Evolutionary conservation across 2,888 invertebrate species (phyloP).

Genomic region (Platycnemis pennipes): DNA sequence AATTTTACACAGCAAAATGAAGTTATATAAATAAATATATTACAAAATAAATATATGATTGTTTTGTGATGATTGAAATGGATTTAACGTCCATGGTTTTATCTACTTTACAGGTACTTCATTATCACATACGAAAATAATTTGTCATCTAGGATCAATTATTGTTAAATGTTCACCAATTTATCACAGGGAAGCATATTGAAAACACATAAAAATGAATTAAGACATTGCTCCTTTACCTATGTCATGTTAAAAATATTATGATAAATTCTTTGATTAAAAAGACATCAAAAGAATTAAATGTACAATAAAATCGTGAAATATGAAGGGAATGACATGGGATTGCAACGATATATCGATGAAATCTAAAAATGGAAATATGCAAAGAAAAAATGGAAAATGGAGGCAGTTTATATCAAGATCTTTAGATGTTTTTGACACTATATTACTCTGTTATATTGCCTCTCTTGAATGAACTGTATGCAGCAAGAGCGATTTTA

Average conservation of each 20-base stretch:
- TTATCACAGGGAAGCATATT: background rate
- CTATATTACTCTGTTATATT: background rate
- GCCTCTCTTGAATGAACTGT: background rate
- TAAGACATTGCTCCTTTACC: background rate
- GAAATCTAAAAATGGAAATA: background rate
- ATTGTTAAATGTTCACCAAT: background rate
- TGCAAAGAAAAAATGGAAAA: too few relatives aligned
- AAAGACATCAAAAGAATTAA: background rate
- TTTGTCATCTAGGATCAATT: background rate
- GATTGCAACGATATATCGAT: background rate
- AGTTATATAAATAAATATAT: background rate
- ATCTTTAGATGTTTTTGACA: background rate
- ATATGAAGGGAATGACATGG: background rate
- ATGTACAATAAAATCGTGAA: background rate
- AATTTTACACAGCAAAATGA: background rate
- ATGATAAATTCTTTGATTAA: background rate
- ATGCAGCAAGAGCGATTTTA: background rate
- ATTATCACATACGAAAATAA: background rate
- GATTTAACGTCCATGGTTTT: background rate
- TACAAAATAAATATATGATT: slow-evolving; percentile 9
- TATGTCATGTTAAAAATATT: background rate
- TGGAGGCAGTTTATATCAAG: background rate
- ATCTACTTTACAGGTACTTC: background rate
- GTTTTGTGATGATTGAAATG: background rate
- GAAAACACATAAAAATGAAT: background rate